phyloP scores from a whole-genome alignment of 1,140 invertebrate species.

The Battus philenor region DNA sequence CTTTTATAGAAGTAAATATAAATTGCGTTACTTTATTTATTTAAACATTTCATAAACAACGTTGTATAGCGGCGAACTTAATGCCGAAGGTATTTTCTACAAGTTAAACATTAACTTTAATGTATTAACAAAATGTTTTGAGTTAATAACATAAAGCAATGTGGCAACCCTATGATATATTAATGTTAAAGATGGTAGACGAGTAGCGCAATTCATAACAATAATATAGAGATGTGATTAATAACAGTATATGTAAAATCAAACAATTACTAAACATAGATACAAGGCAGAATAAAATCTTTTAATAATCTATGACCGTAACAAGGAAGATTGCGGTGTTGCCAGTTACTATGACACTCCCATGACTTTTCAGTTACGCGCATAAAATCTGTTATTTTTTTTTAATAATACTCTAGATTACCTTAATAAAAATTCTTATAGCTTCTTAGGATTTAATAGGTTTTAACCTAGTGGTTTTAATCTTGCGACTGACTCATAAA shows the following conservation, averaged over 20 bases:
- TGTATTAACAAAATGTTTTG: neutral
- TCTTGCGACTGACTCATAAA: conserved; percentile 36
- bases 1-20: too few relatives aligned
- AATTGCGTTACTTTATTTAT: neutral
- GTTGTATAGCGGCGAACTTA: too few relatives aligned
- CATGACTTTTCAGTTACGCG: conserved; percentile 1
- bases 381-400: conserved; percentile 11
- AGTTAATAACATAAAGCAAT: neutral
- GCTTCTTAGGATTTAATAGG: conserved; percentile 32
- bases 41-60: too few relatives aligned
- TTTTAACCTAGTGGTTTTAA: conserved; percentile 44
- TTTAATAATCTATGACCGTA: conserved; percentile 1
- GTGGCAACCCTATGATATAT: too few relatives aligned
- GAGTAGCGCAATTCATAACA: neutral
- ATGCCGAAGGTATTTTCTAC: too few relatives aligned
- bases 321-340: conserved; percentile 20
- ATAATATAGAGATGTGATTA: neutral
- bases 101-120: neutral
- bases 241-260: conserved; percentile 5
- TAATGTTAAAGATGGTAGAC: too few relatives aligned
- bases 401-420: conserved; percentile 47
- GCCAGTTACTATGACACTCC: too few relatives aligned
- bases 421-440: conserved; percentile 36
- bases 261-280: neutral
- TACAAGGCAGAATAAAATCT: neutral